These are phyloP conservation scores for Alloscopus bannaensis DNA, from an alignment of 2,888 invertebrate species.

Conservation along the genomic window DNA sequence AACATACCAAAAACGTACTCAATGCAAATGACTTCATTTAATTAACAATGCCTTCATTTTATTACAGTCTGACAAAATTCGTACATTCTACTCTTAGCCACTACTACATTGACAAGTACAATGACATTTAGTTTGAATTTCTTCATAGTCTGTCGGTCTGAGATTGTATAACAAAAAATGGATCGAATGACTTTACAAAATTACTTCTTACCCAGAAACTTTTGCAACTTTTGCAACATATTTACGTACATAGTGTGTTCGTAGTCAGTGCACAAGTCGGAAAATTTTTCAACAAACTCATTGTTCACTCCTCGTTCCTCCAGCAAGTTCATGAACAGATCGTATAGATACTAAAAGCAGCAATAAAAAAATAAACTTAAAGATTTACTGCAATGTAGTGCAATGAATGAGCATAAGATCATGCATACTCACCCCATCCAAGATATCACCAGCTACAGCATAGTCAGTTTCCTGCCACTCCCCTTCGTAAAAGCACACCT, in stretches of 20 bases:
- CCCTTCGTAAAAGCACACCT: slow-evolving; percentile 91
- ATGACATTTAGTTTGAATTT: slow-evolving; percentile 9
- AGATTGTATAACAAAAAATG: slow-evolving; percentile 16
- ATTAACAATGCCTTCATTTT: slow-evolving; percentile 28
- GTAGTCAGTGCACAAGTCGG: slow-evolving; percentile 91
- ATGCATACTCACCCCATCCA: slow-evolving; percentile 88
- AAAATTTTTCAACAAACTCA: slow-evolving; percentile 92
- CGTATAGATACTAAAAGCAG: slow-evolving; percentile 89
- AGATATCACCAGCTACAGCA: slow-evolving; percentile 93
- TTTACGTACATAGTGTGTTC: slow-evolving; percentile 95
- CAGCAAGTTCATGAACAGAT: slow-evolving; percentile 93
- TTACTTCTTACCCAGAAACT: slow-evolving; percentile 80
- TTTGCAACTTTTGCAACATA: slow-evolving; percentile 89
- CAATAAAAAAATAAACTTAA: slow-evolving; percentile 36
- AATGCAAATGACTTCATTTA: no score
- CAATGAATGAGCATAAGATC: neutral
- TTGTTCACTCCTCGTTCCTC: slow-evolving; percentile 97
- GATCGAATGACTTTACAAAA: slow-evolving; percentile 15
- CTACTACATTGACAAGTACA: no score
- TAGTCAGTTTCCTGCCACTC: slow-evolving; percentile 92
- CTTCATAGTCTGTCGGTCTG: slow-evolving; percentile 1
- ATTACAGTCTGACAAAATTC: slow-evolving; percentile 10
- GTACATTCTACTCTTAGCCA: slow-evolving; percentile 17
- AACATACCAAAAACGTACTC: slow-evolving; percentile 23
- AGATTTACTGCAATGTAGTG: no score